Evolutionary conservation across 2,888 invertebrate genomes (phyloP).

Genomic region (Lysandra bellargus): DNA sequence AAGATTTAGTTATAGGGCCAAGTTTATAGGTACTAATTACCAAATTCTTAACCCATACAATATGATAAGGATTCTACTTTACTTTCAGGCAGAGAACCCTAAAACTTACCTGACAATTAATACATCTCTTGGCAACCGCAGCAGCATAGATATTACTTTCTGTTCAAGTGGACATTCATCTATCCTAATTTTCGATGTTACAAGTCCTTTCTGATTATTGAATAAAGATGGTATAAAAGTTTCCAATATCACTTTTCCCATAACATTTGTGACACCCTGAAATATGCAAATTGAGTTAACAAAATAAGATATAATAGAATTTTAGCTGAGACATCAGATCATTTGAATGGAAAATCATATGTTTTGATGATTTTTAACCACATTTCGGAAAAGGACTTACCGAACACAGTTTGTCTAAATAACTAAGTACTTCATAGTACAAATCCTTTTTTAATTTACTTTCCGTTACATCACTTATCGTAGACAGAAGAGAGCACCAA

Average conservation of each 20-base stretch:
- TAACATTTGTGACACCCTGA: constrained; percentile 29
- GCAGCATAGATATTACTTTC: constrained; percentile 43
- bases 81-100: neutral
- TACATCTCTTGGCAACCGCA: constrained; percentile 32
- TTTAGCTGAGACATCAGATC: neutral
- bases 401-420: constrained; percentile 50
- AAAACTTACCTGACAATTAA: constrained; percentile 34
- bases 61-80: no score
- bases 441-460: constrained; percentile 56
- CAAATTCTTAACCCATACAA: no score
- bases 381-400: constrained; percentile 46
- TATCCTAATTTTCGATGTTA: constrained; percentile 44
- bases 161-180: constrained; percentile 45
- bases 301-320: constrained; percentile 34
- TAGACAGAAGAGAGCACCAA: constrained; percentile 60
- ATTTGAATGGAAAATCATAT: neutral
- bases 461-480: constrained; percentile 56
- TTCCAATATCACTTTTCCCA: constrained; percentile 45
- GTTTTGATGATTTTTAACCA: neutral
- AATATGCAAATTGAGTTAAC: neutral
- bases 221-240: constrained; percentile 44
- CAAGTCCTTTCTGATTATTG: constrained; percentile 47
- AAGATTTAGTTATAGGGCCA: neutral
- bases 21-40: neutral
- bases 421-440: constrained; percentile 52